Evolutionary conservation across 2,888 invertebrate genomes (phyloP).

Genomic region (Pristionchus fissidentatus): DNA sequence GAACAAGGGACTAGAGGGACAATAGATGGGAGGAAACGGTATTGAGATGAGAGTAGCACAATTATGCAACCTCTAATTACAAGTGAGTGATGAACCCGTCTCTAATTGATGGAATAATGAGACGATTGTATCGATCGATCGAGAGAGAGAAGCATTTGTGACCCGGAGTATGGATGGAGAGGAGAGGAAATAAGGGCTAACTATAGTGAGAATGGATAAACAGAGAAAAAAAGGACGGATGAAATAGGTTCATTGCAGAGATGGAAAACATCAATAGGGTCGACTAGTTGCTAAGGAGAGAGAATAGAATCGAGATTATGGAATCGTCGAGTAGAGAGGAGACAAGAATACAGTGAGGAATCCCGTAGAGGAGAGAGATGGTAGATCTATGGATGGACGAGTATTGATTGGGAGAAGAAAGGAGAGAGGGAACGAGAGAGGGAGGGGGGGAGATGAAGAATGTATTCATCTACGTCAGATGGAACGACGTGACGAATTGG

Average conservation of each 20-base stretch:
- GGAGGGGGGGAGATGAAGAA: background rate
- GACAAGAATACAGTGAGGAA: background rate
- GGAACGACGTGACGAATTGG: slow-evolving; percentile 69
- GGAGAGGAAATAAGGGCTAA: background rate
- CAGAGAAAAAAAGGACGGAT: background rate
- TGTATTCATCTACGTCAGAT: slow-evolving; percentile 61
- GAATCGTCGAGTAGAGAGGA: slow-evolving; percentile 4
- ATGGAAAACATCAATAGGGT: background rate
- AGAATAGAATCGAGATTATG: background rate
- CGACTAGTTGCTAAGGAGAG: background rate
- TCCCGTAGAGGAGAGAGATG: slow-evolving; percentile 24
- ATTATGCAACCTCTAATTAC: slow-evolving; percentile 5
- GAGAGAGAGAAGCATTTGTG: slow-evolving; percentile 21
- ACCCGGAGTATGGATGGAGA: background rate
- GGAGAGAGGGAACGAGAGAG: background rate
- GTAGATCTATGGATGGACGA: background rate
- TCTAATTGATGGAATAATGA: slow-evolving; percentile 18
- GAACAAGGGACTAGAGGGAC: background rate
- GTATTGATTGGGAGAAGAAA: background rate
- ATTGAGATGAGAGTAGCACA: background rate
- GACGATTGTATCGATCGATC: slow-evolving; percentile 33
- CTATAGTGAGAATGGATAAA: background rate
- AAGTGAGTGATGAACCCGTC: slow-evolving; percentile 3
- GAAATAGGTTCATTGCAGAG: background rate
- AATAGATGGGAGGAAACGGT: background rate